Conservation (phyloP, 2,888 invertebrate genomes). For the Apamea monoglypha region DNA sequence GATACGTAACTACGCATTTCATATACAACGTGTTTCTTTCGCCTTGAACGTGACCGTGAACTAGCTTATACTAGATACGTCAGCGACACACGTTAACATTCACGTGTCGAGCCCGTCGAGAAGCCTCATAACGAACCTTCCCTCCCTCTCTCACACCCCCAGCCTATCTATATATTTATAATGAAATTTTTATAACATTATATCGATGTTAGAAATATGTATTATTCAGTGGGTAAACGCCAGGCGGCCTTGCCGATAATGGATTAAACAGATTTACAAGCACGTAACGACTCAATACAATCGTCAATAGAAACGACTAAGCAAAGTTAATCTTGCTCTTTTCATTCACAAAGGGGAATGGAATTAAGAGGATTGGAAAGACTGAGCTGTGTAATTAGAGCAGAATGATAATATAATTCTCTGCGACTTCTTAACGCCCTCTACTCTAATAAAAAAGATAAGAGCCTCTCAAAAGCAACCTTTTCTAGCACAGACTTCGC, state of each 20-base stretch:
- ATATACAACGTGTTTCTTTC: slow-evolving; percentile 67
- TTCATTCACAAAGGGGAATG: slow-evolving; percentile 16
- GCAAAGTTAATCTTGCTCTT: slow-evolving; percentile 23
- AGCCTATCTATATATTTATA: slow-evolving; percentile 59
- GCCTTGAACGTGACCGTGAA: slow-evolving; percentile 86
- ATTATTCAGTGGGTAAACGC: slow-evolving; percentile 65
- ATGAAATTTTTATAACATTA: slow-evolving; percentile 80
- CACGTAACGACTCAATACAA: slow-evolving; percentile 46
- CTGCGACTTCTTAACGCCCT: neutral
- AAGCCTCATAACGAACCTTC: slow-evolving; percentile 80
- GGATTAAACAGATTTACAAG: slow-evolving; percentile 61
- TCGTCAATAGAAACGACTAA: slow-evolving; percentile 34
- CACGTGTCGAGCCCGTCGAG: slow-evolving; percentile 74
- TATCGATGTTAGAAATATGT: slow-evolving; percentile 63
- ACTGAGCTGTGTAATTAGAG: slow-evolving; percentile 14
- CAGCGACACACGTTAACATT: slow-evolving; percentile 70
- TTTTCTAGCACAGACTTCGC: neutral
- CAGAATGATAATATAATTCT: neutral
- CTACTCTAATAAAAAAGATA: neutral
- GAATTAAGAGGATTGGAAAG: slow-evolving; percentile 1
- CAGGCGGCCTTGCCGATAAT: slow-evolving; percentile 64
- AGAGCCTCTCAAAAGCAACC: neutral
- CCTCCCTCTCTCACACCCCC: slow-evolving; percentile 52
- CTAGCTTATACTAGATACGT: slow-evolving; percentile 70
- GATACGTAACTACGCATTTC: slow-evolving; percentile 50